Percentiles rank a stretch among this genome's conserved stretches.
Evolutionary conservation across 2,888 invertebrate genomes (phyloP).

Genomic region (Osmoderma eremita): DNA sequence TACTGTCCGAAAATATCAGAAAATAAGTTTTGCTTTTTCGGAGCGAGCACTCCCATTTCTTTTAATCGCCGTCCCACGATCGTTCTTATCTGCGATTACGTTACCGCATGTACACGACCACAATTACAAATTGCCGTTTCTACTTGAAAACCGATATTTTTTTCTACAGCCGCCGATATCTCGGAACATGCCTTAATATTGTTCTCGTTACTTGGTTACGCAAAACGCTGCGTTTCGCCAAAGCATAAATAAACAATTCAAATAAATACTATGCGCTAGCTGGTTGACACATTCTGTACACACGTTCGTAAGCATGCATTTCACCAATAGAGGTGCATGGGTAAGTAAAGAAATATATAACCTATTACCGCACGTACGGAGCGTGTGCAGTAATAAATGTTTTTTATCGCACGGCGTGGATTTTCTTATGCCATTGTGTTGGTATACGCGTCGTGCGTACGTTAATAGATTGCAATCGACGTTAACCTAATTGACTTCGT

Average conservation of each 20-base stretch:
- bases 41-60: too few species aligned
- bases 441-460: not conserved
- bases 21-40: too few species aligned
- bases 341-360: conserved; percentile 14
- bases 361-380: conserved; percentile 3
- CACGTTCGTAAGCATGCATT: too few species aligned
- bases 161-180: conserved; percentile 7
- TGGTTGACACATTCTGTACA: conserved; percentile 13
- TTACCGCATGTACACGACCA: too few species aligned
- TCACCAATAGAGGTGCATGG: not conserved
- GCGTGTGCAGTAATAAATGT: conserved; percentile 7
- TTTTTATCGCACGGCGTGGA: not conserved
- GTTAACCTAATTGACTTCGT: not conserved
- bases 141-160: conserved; percentile 3
- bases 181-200: conserved; percentile 15
- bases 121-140: conserved; percentile 14
- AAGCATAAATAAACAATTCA: conserved; percentile 14
- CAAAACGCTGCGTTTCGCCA: conserved; percentile 6
- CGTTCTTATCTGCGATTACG: too few species aligned
- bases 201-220: conserved; percentile 9
- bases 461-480: not conserved
- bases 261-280: conserved; percentile 4
- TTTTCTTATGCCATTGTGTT: conserved; percentile 12
- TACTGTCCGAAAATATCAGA: too few species aligned
- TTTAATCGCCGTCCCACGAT: too few species aligned